phyloP scores from a whole-genome alignment of 2,888 invertebrate genomes.

The Megastigmus dorsalis region DNA sequence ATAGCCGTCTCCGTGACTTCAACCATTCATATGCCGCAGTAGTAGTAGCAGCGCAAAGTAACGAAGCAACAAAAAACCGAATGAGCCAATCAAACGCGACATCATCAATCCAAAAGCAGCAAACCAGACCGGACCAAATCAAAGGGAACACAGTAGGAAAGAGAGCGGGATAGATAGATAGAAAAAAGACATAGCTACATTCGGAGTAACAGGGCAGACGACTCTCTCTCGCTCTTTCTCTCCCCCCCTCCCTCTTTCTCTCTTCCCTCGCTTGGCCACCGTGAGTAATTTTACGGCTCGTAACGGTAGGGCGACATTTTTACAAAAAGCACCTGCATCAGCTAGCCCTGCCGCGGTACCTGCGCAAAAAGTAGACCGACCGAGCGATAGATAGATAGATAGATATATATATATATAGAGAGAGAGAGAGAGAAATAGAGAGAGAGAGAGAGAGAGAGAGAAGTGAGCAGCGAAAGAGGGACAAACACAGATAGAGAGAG shows the following conservation, averaged over 20 bases:
- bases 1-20: too few species aligned
- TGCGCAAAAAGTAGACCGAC: too few species aligned
- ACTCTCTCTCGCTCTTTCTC: background rate
- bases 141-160: too few species aligned
- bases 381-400: too few species aligned
- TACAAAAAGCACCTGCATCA: conserved; percentile 43
- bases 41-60: too few species aligned
- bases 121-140: too few species aligned
- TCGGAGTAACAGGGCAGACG: background rate
- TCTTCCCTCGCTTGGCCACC: background rate
- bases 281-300: conserved; percentile 53
- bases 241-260: too few species aligned
- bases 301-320: conserved; percentile 48
- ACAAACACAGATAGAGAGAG: conserved; percentile 21
- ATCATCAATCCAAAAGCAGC: conserved; percentile 5
- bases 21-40: too few species aligned
- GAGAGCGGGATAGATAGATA: too few species aligned
- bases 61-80: too few species aligned
- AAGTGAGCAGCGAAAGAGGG: conserved; percentile 14
- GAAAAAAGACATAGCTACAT: background rate
- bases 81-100: background rate
- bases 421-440: conserved; percentile 7
- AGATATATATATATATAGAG: too few species aligned
- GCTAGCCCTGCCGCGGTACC: conserved; percentile 40
- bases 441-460: background rate